Percentiles rank a stretch among this genome's conserved stretches.
phyloP scores from a whole-genome alignment of 92 coral and sea anemone genomes.

The Porites evermanni region DNA sequence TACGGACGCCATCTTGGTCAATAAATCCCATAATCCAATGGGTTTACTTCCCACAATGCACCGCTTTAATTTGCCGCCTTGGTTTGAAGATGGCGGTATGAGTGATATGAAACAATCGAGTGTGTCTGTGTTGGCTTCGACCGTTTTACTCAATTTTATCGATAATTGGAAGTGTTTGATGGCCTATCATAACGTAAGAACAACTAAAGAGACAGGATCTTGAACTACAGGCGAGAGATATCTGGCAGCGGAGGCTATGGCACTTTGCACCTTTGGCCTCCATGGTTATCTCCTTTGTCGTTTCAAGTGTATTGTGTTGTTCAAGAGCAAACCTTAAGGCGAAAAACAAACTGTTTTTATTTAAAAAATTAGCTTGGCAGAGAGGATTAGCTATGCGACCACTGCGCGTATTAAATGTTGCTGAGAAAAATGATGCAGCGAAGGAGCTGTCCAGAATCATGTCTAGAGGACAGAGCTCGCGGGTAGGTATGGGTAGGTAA shows the following conservation, averaged over 20 bases:
- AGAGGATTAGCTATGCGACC: constrained; percentile 25
- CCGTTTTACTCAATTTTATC: background rate
- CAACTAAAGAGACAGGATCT: background rate
- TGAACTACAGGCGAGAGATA: background rate
- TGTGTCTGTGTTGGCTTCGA: background rate
- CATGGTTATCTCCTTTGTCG: background rate
- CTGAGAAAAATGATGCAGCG: constrained; percentile 99
- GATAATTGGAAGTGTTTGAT: background rate
- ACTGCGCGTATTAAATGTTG: constrained; percentile 85
- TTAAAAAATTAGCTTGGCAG: background rate
- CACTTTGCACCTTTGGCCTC: background rate
- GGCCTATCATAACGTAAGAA: background rate
- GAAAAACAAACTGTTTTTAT: background rate
- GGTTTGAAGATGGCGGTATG: constrained; percentile 35
- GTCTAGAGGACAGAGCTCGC: constrained; percentile 84
- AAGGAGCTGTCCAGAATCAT: constrained; percentile 87
- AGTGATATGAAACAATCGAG: background rate
- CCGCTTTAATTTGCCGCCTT: constrained; percentile 25
- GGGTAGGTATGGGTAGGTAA: constrained; percentile 54
- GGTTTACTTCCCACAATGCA: constrained; percentile 50
- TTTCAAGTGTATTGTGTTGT: background rate
- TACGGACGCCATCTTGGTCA: constrained; percentile 64
- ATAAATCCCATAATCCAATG: constrained; percentile 15
- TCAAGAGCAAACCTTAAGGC: background rate
- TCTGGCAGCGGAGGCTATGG: constrained; percentile 7